Evolutionary conservation across 2,797 vertebrate genomes (phyloP).

Genomic region (Coregonus suidteri): DNA sequence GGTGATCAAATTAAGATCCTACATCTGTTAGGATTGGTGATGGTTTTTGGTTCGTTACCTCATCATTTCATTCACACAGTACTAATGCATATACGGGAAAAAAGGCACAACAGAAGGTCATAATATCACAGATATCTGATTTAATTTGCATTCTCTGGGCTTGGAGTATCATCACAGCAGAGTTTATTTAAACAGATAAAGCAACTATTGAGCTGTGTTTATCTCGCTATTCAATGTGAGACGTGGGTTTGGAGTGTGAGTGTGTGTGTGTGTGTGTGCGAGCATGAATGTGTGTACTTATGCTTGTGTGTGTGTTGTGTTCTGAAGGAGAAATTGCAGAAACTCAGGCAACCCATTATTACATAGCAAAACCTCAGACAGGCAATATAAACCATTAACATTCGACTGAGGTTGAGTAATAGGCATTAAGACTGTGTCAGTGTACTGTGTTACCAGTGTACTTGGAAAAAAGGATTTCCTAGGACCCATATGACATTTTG

Average conservation of each 20-base stretch:
- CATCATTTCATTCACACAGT: neutral
- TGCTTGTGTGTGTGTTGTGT: neutral
- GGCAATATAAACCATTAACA: constrained; percentile 4
- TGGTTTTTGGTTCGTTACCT: neutral
- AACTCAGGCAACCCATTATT: neutral
- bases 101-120: neutral
- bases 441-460: neutral
- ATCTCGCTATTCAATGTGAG: neutral
- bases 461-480: neutral
- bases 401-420: neutral
- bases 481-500: neutral
- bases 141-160: neutral
- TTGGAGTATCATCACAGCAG: constrained; percentile 1
- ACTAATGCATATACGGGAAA: neutral
- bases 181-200: neutral
- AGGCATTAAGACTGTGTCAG: neutral
- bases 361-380: neutral
- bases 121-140: too few species aligned
- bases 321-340: neutral
- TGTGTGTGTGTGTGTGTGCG: neutral
- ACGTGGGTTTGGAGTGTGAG: neutral
- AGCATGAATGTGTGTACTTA: neutral
- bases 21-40: neutral
- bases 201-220: neutral
- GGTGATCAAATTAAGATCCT: too few species aligned